Conservation (phyloP, 1,140 invertebrate genomes). For the Drosophila nigromelanica region DNA sequence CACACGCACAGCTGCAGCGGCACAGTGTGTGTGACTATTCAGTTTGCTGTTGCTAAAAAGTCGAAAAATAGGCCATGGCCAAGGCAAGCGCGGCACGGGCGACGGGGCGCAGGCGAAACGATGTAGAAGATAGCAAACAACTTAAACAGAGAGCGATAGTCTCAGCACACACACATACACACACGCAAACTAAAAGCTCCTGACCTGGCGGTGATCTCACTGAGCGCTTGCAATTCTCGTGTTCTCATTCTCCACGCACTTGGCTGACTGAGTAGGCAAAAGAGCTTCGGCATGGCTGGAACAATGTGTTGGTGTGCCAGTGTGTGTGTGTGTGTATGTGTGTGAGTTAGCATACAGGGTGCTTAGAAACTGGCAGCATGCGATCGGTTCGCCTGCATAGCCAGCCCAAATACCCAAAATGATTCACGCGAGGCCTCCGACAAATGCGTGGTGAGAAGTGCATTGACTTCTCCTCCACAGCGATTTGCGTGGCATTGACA, state of each 20-base stretch:
- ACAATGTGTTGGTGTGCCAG: slow-evolving; percentile 10
- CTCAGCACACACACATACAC: slow-evolving; percentile 24
- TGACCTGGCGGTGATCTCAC: slow-evolving; percentile 51
- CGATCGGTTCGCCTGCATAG: slow-evolving; percentile 28
- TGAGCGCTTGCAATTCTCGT: slow-evolving; percentile 25
- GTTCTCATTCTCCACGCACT: slow-evolving; percentile 33
- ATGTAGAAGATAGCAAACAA: slow-evolving; percentile 81
- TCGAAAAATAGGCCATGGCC: slow-evolving; percentile 66
- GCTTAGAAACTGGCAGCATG: slow-evolving; percentile 41
- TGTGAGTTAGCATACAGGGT: slow-evolving; percentile 26
- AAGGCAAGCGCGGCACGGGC: slow-evolving; percentile 40
- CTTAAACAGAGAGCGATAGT: slow-evolving; percentile 76
- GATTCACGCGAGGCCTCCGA: slow-evolving; percentile 38
- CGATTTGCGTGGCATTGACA: slow-evolving; percentile 50
- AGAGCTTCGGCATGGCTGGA: slow-evolving; percentile 31
- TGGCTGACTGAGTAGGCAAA: slow-evolving; percentile 13
- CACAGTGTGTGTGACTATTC: slow-evolving; percentile 62
- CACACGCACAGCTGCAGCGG: slow-evolving; percentile 16
- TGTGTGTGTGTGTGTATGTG: slow-evolving; percentile 7
- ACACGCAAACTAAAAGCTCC: slow-evolving; percentile 28
- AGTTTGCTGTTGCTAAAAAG: slow-evolving; percentile 62
- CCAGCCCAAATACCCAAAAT: slow-evolving; percentile 43
- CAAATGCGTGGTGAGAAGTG: slow-evolving; percentile 42
- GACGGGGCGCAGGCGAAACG: slow-evolving; percentile 15
- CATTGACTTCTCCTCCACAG: slow-evolving; percentile 36